Evolutionary conservation across 2,797 vertebrate species (phyloP).

Genomic region (Lepilemur septentrionalis): DNA sequence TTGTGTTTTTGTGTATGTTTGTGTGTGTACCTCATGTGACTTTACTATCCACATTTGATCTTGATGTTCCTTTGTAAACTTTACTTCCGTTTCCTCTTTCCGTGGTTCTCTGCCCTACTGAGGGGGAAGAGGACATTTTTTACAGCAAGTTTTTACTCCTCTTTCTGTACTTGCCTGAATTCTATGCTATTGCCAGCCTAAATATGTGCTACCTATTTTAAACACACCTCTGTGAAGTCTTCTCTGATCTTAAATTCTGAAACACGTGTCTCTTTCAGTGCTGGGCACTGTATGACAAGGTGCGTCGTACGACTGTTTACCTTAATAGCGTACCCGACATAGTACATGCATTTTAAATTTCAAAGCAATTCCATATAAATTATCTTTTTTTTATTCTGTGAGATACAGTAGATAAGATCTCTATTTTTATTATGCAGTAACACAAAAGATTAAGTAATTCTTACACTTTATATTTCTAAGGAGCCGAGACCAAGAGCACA

Average conservation of each 20-base stretch:
- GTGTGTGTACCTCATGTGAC: neutral
- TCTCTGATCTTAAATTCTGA: neutral
- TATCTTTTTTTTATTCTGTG: neutral
- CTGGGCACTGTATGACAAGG: neutral
- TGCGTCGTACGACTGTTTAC: neutral
- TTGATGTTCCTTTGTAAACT: neutral
- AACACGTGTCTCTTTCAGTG: neutral
- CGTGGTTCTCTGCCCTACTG: neutral
- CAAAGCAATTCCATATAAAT: neutral
- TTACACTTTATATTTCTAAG: neutral
- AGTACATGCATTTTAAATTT: neutral
- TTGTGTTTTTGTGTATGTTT: neutral
- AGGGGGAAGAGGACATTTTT: neutral
- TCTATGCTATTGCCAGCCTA: neutral
- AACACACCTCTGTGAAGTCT: neutral
- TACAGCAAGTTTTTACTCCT: neutral
- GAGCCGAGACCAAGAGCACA: neutral
- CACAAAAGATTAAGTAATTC: neutral
- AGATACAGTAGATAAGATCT: neutral
- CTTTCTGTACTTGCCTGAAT: neutral
- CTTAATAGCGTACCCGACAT: neutral
- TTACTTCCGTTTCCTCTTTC: neutral
- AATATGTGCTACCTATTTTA: neutral
- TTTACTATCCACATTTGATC: neutral
- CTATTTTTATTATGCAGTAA: neutral